Percentiles rank a stretch among this genome's conserved stretches.
Conservation (phyloP, 2,797 vertebrate species). For the Xiphophorus birchmanni region DNA sequence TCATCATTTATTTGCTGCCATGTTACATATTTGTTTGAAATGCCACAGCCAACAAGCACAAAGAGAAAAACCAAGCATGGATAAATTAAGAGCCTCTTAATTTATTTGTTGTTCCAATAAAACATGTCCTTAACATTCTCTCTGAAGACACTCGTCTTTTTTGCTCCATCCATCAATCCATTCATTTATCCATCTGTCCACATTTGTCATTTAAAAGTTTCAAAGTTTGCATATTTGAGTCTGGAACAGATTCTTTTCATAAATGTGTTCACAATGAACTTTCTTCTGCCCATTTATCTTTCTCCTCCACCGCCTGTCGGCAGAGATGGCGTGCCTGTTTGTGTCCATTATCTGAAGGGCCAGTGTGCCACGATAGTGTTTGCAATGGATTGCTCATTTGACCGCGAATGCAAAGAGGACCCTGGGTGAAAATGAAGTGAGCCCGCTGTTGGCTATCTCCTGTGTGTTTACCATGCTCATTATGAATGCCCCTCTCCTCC, state of each 20-base stretch:
- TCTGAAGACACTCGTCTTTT: conserved; percentile 11
- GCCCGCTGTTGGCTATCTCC: conserved; percentile 55
- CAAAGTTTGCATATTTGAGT: neutral
- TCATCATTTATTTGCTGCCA: conserved; percentile 63
- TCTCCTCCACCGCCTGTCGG: neutral
- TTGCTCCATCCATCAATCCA: neutral
- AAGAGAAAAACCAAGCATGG: conserved; percentile 45
- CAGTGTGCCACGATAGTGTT: conserved; percentile 41
- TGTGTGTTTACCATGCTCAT: conserved; percentile 65
- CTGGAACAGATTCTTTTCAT: neutral
- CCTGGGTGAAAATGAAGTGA: conserved; percentile 68
- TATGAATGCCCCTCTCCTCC: conserved; percentile 31
- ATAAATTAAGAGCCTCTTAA: conserved; percentile 56
- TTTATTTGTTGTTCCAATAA: conserved; percentile 73
- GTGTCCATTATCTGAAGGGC: conserved; percentile 61
- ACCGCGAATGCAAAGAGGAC: conserved; percentile 61
- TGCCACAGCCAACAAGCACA: conserved; percentile 10
- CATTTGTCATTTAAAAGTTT: neutral
- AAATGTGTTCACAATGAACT: neutral
- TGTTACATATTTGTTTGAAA: conserved; percentile 72
- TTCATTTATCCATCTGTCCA: neutral
- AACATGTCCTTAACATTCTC: conserved; percentile 53
- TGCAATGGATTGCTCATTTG: conserved; percentile 58
- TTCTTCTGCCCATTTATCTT: neutral
- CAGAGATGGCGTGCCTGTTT: neutral